These are phyloP conservation scores for Melolontha melolontha DNA, from an alignment of 2,888 invertebrate species.

Conservation along the genomic window DNA sequence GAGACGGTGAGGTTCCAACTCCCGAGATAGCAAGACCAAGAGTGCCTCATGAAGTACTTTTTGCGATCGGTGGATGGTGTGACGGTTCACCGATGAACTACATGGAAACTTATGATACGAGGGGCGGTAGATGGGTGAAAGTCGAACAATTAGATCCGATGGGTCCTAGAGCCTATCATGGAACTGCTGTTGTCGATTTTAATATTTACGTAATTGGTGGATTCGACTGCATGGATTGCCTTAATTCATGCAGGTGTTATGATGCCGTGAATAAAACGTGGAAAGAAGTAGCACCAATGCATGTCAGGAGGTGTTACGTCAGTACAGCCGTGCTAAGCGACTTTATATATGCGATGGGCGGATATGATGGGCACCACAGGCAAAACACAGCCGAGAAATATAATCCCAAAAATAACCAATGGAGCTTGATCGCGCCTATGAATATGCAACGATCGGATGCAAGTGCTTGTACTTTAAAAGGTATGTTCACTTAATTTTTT, in stretches of 20 bases:
- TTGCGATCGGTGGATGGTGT: slow-evolving; percentile 87
- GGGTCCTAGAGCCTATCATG: slow-evolving; percentile 92
- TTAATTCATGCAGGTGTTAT: slow-evolving; percentile 81
- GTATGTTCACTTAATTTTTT: slow-evolving; percentile 61
- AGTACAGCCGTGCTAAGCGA: slow-evolving; percentile 84
- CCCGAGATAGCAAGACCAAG: slow-evolving; percentile 86
- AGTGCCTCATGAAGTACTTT: slow-evolving; percentile 81
- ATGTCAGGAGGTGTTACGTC: slow-evolving; percentile 87
- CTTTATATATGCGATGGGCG: slow-evolving; percentile 88
- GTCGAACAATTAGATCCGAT: slow-evolving; percentile 83
- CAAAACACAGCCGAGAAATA: slow-evolving; percentile 90
- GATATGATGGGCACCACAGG: slow-evolving; percentile 87
- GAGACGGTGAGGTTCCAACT: slow-evolving; percentile 85
- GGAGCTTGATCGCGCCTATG: slow-evolving; percentile 90
- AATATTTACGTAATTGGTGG: slow-evolving; percentile 93
- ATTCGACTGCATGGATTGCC: slow-evolving; percentile 87
- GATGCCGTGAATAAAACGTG: slow-evolving; percentile 86
- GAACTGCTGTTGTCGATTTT: slow-evolving; percentile 87
- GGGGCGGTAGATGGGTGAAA: slow-evolving; percentile 91
- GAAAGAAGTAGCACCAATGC: slow-evolving; percentile 93
- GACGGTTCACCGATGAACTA: slow-evolving; percentile 80
- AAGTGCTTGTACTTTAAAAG: slow-evolving; percentile 87
- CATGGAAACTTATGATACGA: slow-evolving; percentile 90
- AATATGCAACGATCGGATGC: slow-evolving; percentile 90
- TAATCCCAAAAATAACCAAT: slow-evolving; percentile 86